Base-by-base conservation (phyloP, 2,113 vertebrate genomes). In the Galeopterus variegatus region DNA sequence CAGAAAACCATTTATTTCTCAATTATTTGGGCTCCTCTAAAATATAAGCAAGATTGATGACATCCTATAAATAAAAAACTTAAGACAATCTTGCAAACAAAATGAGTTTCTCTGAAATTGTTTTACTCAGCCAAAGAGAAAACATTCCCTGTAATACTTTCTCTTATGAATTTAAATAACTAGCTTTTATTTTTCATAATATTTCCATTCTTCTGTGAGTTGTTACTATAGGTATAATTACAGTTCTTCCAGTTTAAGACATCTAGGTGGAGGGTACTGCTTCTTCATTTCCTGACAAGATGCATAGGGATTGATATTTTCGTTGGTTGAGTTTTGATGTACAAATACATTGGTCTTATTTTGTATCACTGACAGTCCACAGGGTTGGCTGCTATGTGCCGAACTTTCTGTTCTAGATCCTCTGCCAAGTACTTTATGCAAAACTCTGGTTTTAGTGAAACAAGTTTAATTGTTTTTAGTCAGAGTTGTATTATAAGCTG, bases 351-450 rank as follows among this genome's bases (percentile, higher is more conserved):
- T 97, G 84, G 96, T 97, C 97, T 98, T 96, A 52, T 97, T 98
- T 98, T 97, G 79, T 98, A 96, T 98, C 98, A 90, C 97, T 98
- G 97, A 98, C 98, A 97, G n/a, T 98, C 97, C 97, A 83, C 98
- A 97, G 86, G 89, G 97, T 97, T 97, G 98, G 96, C 98, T 24
- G 96, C 98, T 98, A 1, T 98, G 98, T 99, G 96, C 98, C 75
- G 99, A 99, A 99, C 99, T 98, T 97, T 98, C 97, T 99, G 99
- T 99, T 97, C 99, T 97, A 94, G 98, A 99, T 97, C 97, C 93
- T 97, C 84, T 98, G 98, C 98, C 99, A 99, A 98, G 98, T 96
- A 97, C 97, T 98, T 89, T 97, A 98, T 98, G 98, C 97, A 98
- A 98, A 98, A 98, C 93, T 93, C 97, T 93, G 94, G 94, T 98